These are phyloP conservation scores for Urocyon cinereoargenteus DNA, from an alignment of 2,797 vertebrate species.

Conservation along the genomic window DNA sequence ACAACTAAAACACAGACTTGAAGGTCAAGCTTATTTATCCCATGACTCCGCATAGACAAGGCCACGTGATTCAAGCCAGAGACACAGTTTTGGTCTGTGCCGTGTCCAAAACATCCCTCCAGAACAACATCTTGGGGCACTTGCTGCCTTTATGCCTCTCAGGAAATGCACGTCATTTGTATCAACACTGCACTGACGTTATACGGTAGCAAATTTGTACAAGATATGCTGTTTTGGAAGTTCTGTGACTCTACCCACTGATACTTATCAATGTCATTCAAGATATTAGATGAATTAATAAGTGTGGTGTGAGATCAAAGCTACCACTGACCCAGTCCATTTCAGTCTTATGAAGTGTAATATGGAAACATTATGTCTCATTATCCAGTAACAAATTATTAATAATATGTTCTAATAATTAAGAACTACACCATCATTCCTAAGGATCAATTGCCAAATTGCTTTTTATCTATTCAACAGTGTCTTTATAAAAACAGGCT, in stretches of 20 bases:
- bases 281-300: not conserved
- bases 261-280: not conserved
- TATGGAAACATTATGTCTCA: not conserved
- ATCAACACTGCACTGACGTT: rapidly evolving
- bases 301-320: rapidly evolving
- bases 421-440: not conserved
- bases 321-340: rapidly evolving
- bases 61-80: not conserved
- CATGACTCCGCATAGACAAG: rapidly evolving
- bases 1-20: rapidly evolving
- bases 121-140: rapidly evolving
- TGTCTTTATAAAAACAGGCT: not conserved
- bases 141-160: rapidly evolving
- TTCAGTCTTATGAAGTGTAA: not conserved
- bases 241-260: not conserved
- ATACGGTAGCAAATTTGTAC: not conserved
- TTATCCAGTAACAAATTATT: not conserved
- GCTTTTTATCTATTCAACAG: not conserved
- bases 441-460: not conserved
- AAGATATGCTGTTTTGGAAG: not conserved
- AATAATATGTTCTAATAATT: not conserved
- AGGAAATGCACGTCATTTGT: not conserved
- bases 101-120: rapidly evolving
- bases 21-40: not conserved
- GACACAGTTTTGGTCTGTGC: rapidly evolving